phyloP scores from a whole-genome alignment of 2,113 vertebrate genomes.

The Hyperoodon ampullatus region DNA sequence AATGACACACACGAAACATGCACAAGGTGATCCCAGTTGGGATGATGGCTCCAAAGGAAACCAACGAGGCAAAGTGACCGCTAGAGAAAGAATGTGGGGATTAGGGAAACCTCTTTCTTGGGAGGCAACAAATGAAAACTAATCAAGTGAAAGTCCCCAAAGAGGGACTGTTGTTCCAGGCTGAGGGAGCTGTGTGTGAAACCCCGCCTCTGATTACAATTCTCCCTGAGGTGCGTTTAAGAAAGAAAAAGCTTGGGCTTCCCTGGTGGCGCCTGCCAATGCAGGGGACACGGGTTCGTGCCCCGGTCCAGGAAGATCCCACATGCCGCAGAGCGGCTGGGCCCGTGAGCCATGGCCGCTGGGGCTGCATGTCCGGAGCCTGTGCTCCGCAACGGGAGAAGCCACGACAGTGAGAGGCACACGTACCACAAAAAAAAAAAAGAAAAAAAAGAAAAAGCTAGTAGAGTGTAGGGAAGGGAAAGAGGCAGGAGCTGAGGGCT shows the following conservation, averaged over 20 bases:
- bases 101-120: background rate
- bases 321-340: too few species aligned
- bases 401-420: too few species aligned
- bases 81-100: background rate
- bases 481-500: background rate
- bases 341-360: too few species aligned
- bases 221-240: background rate
- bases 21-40: background rate
- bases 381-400: too few species aligned
- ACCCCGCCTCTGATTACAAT: background rate
- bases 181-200: background rate
- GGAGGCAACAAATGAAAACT: background rate
- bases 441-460: background rate
- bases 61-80: background rate
- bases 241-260: background rate
- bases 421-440: too few species aligned
- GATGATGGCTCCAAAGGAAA: background rate
- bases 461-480: background rate
- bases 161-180: background rate
- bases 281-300: too few species aligned
- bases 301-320: too few species aligned
- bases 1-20: accelerated
- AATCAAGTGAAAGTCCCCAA: background rate
- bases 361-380: too few species aligned
- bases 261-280: too few species aligned